A percentile compares a stretch with the other conserved stretches of the same genome.
Conservation (phyloP, 2,113 vertebrate species). For the Agapornis roseicollis region DNA sequence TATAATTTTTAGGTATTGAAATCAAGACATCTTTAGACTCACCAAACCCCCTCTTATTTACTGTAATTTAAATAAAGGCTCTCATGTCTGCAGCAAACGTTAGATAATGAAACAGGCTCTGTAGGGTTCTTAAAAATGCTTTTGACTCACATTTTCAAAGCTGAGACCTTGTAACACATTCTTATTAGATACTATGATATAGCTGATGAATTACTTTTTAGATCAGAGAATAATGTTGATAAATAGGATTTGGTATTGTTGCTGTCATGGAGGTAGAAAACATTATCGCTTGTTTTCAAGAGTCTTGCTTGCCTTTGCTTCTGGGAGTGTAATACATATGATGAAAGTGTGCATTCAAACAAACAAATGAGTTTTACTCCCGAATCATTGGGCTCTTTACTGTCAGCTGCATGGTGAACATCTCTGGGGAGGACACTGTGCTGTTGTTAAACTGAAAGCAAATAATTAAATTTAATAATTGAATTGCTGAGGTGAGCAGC, state of each 20-base stretch:
- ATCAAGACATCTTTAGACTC: neutral
- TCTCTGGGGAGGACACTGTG: neutral
- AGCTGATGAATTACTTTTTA: constrained; percentile 24
- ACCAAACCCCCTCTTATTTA: neutral
- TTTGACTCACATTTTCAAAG: constrained; percentile 6
- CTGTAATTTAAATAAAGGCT: neutral
- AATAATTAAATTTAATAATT: neutral
- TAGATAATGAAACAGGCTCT: neutral
- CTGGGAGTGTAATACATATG: neutral
- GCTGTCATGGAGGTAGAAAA: neutral
- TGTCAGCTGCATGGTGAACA: neutral
- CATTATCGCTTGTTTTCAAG: neutral
- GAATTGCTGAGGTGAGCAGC: no score
- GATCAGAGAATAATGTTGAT: constrained; percentile 2
- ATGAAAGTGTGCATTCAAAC: neutral
- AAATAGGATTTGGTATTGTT: neutral
- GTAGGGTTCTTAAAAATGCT: neutral
- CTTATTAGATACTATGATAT: neutral
- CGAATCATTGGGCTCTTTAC: neutral
- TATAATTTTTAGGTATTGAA: neutral
- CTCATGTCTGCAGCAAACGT: neutral
- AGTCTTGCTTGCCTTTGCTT: constrained; percentile 1
- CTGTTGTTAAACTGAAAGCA: neutral
- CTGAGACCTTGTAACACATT: neutral
- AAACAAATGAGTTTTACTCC: neutral